A percentile compares a stretch with the other conserved stretches of the same genome.
Evolutionary conservation across 2,888 invertebrate genomes (phyloP).

Genomic region (Mystacides longicornis): DNA sequence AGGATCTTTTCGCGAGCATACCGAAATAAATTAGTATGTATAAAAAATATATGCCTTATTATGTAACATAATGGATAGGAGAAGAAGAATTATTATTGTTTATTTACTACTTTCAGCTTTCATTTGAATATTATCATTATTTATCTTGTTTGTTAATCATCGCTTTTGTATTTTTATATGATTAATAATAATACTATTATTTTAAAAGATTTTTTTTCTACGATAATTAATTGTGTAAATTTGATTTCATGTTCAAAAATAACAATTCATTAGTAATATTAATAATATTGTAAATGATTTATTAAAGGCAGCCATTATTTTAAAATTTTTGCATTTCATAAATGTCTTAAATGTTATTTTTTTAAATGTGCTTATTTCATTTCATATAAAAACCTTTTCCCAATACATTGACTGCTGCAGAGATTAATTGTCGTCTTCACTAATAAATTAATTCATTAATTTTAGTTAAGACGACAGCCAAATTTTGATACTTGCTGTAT

Average conservation of each 20-base stretch:
- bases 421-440: too few species aligned
- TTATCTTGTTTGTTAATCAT: too few species aligned
- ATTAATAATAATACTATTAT: background rate
- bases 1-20: too few species aligned
- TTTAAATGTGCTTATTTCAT: too few species aligned
- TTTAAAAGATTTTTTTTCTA: background rate
- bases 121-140: too few species aligned
- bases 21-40: too few species aligned
- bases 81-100: background rate
- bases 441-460: too few species aligned
- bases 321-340: background rate
- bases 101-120: background rate
- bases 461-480: too few species aligned
- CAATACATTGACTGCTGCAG: too few species aligned
- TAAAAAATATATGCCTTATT: background rate
- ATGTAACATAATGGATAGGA: background rate
- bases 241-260: background rate
- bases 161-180: background rate
- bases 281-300: background rate
- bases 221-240: too few species aligned
- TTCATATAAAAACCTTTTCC: too few species aligned
- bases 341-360: constrained; percentile 2
- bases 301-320: constrained; percentile 1
- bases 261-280: background rate
- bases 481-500: too few species aligned